Base-by-base conservation (phyloP, 2,797 vertebrate genomes). In the Zalophus californianus region DNA sequence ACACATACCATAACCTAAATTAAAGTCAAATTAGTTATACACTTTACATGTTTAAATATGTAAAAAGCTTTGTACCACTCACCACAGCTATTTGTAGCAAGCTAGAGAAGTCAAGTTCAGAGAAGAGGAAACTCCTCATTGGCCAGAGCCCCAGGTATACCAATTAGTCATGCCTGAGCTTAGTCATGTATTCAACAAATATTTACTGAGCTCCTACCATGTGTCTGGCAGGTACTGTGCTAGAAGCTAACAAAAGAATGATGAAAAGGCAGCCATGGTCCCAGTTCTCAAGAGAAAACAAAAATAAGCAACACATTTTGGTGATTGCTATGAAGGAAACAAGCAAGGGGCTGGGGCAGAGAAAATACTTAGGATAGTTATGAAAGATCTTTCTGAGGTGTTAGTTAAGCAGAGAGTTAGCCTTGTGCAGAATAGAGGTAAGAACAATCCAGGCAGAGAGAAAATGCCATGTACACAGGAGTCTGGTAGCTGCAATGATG, bases 261-360 rank as follows among this genome's bases (percentile, higher is more conserved):
- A 83, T 64, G 54, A 72, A 85, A 70, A 66, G 44, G 27, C 25
- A 64, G 62, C 14, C 64, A 70, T 12, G 2, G 5, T 64, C 15
- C 32, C 72, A 48, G 64, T 80, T 66, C 14, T 94, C 73, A 66
- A 56, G n/a, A 86, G 52, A 54, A 68, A 90, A 84, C 13, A 50
- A 92, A 78, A 85, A 82, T 16, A 92, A 25, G 50, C 14, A 90
- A 92, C 91, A 60, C 14, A 78, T 48, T 94, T 88, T 89, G 25
- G 6, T 60, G 85, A 92, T 9, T 14, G 41, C 48, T 50, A 85
- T 38, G 48, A 90, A 91, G 72, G 35, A 72, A 84, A 83, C 14
- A 87, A 60, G 50, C 77, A 86, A 35, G 20, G 8, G 20, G 3
- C 35, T 72, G 62, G 32, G 29, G 52, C 15, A 56, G 4, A 87